Evolutionary conservation across 2,888 invertebrate species (phyloP).

Genomic region (Polia nebulosa): DNA sequence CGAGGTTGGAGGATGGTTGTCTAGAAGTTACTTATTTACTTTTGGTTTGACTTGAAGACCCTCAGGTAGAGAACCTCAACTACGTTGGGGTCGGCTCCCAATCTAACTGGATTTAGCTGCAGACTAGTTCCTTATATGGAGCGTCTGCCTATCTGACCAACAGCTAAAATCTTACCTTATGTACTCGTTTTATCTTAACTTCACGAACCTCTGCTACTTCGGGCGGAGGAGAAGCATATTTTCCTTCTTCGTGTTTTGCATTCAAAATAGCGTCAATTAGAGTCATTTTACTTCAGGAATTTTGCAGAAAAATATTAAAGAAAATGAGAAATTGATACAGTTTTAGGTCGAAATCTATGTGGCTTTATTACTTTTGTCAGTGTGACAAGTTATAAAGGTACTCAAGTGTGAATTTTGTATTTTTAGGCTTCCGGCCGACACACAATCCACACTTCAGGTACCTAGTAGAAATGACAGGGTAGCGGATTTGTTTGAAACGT

Average conservation of each 20-base stretch:
- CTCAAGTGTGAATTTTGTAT: no score
- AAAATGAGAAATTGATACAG: background rate
- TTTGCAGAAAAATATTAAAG: slow-evolving; percentile 21
- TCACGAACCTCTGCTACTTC: slow-evolving; percentile 62
- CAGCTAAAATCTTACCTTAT: slow-evolving; percentile 23
- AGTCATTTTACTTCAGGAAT: slow-evolving; percentile 70
- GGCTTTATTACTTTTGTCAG: slow-evolving; percentile 34
- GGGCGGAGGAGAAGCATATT: slow-evolving; percentile 80
- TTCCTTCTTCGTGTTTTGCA: slow-evolving; percentile 69
- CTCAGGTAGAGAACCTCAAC: no score
- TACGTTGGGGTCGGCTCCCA: background rate
- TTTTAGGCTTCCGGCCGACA: no score
- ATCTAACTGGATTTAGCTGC: background rate
- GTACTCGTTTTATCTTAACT: slow-evolving; percentile 10
- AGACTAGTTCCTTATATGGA: no score
- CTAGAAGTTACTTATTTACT: no score
- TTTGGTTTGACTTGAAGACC: no score
- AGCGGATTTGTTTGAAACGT: no score
- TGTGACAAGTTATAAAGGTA: background rate
- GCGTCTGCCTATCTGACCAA: no score
- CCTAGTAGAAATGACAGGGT: no score
- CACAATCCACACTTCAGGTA: no score
- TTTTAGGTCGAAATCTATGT: slow-evolving; percentile 41
- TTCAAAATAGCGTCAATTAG: slow-evolving; percentile 75
- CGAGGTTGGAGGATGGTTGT: no score